Evolutionary conservation across 2,888 invertebrate species (phyloP).

Genomic region (Zootermopsis nevadensis): DNA sequence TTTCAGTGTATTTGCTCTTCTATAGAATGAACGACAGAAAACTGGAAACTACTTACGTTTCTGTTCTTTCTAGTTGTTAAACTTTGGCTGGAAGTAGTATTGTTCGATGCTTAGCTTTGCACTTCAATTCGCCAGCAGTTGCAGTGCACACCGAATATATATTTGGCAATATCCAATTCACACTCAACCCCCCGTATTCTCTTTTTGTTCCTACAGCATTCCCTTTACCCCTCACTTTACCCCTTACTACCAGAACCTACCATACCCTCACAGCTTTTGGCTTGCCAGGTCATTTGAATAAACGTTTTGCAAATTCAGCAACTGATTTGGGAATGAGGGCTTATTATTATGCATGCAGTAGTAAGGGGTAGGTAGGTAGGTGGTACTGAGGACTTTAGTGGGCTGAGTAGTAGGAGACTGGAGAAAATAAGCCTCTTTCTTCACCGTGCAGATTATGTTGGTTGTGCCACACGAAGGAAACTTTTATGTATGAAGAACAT

Average conservation of each 20-base stretch:
- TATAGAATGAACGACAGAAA: not conserved
- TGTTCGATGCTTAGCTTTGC: slow-evolving; percentile 18
- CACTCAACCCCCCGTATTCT: not conserved
- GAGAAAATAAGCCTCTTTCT: slow-evolving; percentile 47
- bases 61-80: not conserved
- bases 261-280: slow-evolving; percentile 43
- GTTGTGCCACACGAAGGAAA: not conserved
- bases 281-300: slow-evolving; percentile 52
- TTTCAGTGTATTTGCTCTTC: not conserved
- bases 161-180: slow-evolving; percentile 46
- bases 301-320: slow-evolving; percentile 52
- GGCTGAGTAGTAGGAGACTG: slow-evolving; percentile 13
- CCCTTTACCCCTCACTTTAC: not conserved
- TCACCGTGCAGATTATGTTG: slow-evolving; percentile 22
- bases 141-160: slow-evolving; percentile 23
- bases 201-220: not conserved
- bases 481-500: slow-evolving; percentile 1
- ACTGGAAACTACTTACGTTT: not conserved
- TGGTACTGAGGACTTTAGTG: slow-evolving; percentile 6
- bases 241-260: slow-evolving; percentile 20
- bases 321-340: slow-evolving; percentile 49
- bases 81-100: not conserved
- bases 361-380: slow-evolving; percentile 2
- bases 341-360: slow-evolving; percentile 51
- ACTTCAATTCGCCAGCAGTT: not conserved